Evolutionary conservation across 30 jellyfish, hydroid and myxozoan species (phyloP).

Genomic region (Nemopilema nomurai): DNA sequence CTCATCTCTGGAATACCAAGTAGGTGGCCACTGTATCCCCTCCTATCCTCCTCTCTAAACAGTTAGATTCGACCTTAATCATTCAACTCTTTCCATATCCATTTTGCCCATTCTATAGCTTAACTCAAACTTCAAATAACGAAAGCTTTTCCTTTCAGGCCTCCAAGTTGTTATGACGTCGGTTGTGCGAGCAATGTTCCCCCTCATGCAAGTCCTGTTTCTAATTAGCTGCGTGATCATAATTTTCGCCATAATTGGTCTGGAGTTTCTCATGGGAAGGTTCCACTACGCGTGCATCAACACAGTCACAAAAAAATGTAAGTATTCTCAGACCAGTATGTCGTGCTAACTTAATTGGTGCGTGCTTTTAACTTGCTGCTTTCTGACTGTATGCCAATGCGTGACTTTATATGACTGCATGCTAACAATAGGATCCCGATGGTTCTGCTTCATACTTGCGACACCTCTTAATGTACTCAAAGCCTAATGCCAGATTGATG

Average conservation of each 20-base stretch:
- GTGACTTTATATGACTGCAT: too few relatives aligned
- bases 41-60: too few relatives aligned
- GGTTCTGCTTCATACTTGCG: too few relatives aligned
- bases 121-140: neutral
- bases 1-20: conserved; percentile 98
- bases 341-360: too few relatives aligned
- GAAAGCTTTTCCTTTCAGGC: conserved; percentile 54
- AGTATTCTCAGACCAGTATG: too few relatives aligned
- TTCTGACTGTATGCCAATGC: too few relatives aligned
- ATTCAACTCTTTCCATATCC: neutral
- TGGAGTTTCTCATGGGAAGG: conserved; percentile 85
- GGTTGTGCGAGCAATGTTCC: conserved; percentile 93
- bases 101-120: neutral
- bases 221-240: conserved; percentile 82
- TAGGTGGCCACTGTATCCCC: conserved; percentile 21
- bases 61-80: neutral
- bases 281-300: conserved; percentile 75
- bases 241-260: conserved; percentile 91
- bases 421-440: too few relatives aligned
- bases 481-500: too few relatives aligned
- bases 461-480: too few relatives aligned
- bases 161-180: conserved; percentile 98
- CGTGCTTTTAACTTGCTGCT: too few relatives aligned
- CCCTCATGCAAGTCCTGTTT: conserved; percentile 88
- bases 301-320: conserved; percentile 52